phyloP scores from a whole-genome alignment of 2,797 vertebrate species.

The Pyrrhura leucotis region DNA sequence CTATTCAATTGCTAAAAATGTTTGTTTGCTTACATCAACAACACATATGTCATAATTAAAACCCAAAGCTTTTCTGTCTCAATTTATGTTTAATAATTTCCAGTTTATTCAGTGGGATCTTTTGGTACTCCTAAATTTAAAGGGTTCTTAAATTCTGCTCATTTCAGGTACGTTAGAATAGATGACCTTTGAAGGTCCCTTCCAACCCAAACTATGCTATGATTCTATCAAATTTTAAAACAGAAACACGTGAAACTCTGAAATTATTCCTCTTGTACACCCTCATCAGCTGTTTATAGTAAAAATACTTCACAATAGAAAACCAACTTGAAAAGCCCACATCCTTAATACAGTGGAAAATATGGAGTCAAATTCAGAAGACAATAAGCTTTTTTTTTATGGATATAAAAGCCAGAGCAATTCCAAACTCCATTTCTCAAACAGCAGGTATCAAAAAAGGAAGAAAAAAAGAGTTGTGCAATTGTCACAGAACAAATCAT shows the following conservation, averaged over 20 bases:
- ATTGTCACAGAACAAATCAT: not conserved
- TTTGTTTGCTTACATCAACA: not conserved
- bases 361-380: not conserved
- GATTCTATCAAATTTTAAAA: not conserved
- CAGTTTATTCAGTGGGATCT: not conserved
- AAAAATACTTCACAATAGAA: not conserved
- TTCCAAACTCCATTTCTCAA: constrained; percentile 17
- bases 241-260: not conserved
- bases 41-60: not conserved
- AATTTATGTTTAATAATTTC: not conserved
- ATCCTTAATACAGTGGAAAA: not conserved
- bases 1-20: not conserved
- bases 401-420: not conserved
- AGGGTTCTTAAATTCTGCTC: not conserved
- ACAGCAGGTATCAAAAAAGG: not conserved
- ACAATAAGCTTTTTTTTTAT: not conserved
- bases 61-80: not conserved
- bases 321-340: not conserved
- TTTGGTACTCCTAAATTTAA: not conserved
- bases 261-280: not conserved
- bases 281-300: not conserved
- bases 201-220: not conserved
- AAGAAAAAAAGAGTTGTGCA: not conserved
- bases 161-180: not conserved
- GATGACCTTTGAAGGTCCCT: not conserved